phyloP scores from a whole-genome alignment of 2,888 invertebrate genomes.

The Chalcosyrphus nemorum region DNA sequence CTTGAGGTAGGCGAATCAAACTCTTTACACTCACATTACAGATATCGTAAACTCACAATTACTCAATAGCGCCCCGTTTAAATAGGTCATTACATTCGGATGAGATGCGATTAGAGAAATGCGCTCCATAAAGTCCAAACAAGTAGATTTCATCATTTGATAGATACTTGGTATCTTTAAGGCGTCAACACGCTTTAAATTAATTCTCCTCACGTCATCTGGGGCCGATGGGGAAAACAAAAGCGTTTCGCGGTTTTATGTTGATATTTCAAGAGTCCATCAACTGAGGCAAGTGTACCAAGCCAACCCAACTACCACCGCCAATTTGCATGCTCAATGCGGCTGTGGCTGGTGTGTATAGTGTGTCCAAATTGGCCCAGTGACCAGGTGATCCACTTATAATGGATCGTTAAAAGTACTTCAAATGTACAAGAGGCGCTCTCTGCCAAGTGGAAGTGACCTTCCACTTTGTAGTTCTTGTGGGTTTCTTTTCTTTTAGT shows the following conservation, averaged over 20 bases:
- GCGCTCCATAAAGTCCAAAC: constrained; percentile 2
- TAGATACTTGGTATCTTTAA: constrained; percentile 55
- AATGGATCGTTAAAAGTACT: constrained; percentile 67
- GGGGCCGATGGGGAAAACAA: constrained; percentile 20
- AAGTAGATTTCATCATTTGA: constrained; percentile 41
- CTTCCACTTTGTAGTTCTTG: constrained; percentile 61
- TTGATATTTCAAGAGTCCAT: constrained; percentile 10
- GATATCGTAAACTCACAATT: constrained; percentile 40
- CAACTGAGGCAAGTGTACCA: constrained; percentile 14
- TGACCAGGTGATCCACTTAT: constrained; percentile 73
- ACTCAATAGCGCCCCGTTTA: constrained; percentile 38
- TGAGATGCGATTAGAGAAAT: constrained; percentile 67
- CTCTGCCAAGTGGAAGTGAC: constrained; percentile 54
- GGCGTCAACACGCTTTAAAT: constrained; percentile 45
- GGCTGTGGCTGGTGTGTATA: not conserved
- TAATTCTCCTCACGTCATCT: constrained; percentile 60
- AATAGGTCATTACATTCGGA: constrained; percentile 55
- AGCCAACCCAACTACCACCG: not conserved
- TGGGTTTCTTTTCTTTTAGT: constrained; percentile 54
- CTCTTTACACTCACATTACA: not conserved
- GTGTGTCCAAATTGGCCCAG: constrained; percentile 69
- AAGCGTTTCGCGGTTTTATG: constrained; percentile 32
- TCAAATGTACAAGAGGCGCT: constrained; percentile 55
- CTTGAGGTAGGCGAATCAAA: constrained; percentile 49
- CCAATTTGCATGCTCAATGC: constrained; percentile 66